A percentile compares a stretch with the other conserved stretches of the same genome.
Conservation (phyloP, 2,888 invertebrate genomes). For the Cheilosia variabilis region DNA sequence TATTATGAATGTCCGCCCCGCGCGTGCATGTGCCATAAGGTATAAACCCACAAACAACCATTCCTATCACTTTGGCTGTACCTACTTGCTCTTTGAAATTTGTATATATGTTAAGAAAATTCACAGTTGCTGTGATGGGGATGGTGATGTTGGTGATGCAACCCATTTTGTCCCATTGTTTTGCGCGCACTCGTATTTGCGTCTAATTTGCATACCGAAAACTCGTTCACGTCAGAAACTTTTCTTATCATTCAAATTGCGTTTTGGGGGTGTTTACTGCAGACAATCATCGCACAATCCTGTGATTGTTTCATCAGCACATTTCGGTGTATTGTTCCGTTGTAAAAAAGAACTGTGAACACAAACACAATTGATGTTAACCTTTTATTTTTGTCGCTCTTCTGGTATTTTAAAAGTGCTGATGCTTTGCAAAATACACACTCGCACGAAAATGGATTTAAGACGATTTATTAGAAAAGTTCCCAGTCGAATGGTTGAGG, state of each 20-base stretch:
- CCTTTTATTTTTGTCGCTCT: not conserved
- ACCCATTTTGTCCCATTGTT: not conserved
- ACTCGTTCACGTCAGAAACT: slow-evolving; percentile 6
- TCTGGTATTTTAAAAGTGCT: no score
- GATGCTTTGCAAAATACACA: no score
- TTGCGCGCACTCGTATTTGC: slow-evolving; percentile 11
- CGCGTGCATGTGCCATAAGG: no score
- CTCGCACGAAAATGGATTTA: not conserved
- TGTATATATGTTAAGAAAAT: not conserved
- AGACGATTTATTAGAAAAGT: no score
- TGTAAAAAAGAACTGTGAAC: not conserved
- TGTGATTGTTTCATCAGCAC: slow-evolving; percentile 19
- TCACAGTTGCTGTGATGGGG: not conserved
- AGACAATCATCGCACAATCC: slow-evolving; percentile 8
- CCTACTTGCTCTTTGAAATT: not conserved
- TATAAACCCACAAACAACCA: no score
- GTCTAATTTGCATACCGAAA: slow-evolving; percentile 31
- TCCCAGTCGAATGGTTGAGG: no score
- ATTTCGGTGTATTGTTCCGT: not conserved
- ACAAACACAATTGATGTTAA: not conserved
- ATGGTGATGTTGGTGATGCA: not conserved
- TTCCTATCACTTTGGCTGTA: no score
- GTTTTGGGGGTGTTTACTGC: slow-evolving; percentile 12
- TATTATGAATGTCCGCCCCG: no score
- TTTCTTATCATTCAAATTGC: slow-evolving; percentile 9